phyloP scores from a whole-genome alignment of 2,797 vertebrate genomes.

The Furcifer pardalis region DNA sequence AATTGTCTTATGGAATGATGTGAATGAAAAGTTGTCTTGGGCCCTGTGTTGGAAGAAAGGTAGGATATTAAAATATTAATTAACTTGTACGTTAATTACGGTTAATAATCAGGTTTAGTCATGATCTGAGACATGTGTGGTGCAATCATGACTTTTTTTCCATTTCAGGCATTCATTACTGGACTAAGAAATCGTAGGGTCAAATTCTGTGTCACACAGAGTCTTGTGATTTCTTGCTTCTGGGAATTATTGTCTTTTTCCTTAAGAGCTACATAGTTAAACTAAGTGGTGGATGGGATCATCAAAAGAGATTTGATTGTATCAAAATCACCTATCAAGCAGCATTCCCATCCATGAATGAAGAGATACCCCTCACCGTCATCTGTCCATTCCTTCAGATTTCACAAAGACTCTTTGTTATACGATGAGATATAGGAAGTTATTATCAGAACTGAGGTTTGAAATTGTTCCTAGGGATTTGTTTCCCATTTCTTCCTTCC shows the following conservation, averaged over 20 bases:
- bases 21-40: not conserved
- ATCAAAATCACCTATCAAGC: not conserved
- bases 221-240: not conserved
- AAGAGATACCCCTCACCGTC: not conserved
- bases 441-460: slow-evolving; percentile 18
- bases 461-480: slow-evolving; percentile 6
- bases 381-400: not conserved
- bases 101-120: not conserved
- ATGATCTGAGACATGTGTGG: not conserved
- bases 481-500: slow-evolving; percentile 41
- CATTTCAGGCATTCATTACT: not conserved
- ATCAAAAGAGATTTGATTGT: not conserved
- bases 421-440: slow-evolving; percentile 40
- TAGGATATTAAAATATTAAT: no score
- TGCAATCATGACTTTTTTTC: not conserved
- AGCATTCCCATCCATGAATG: not conserved
- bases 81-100: no score
- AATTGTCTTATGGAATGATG: not conserved
- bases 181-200: not conserved
- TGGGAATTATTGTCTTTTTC: not conserved
- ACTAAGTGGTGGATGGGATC: not conserved
- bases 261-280: no score
- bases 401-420: not conserved
- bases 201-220: not conserved
- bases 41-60: no score